Base-by-base conservation (phyloP, 64 coral and sea anemone genomes). In the Orbicella faveolata region DNA sequence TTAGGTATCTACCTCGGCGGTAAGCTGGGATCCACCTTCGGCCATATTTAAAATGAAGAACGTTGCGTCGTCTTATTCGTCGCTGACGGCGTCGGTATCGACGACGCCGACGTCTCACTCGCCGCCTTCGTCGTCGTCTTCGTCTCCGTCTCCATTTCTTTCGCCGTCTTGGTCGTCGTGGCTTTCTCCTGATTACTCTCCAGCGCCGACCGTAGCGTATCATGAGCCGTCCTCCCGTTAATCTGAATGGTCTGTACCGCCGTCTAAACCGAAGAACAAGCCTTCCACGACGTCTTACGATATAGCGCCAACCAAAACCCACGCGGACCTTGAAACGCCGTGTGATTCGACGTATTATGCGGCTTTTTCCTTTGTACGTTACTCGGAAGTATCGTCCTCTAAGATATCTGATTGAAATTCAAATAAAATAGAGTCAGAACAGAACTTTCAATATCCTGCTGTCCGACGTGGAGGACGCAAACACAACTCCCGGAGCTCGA, bases 11-110 rank as follows among this genome's bases (percentile, higher is more conserved):
- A 25, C 62, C 62, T 44, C 82, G 21, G 19, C 82, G 82, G 61
- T 52, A 85, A 13, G 72, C 82, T 17, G 17, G 4, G 13, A 53
- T 70, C 82, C 82, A 85, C 15, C 25, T 70, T 53, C 10, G 30
- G 19, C 65, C 36, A 72, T 85, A 73, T 34, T 17, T 20, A 39
- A 85, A 85, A 72, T 23, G 63, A 72, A 85, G 65, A 72, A 85
- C 21, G 35, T 85, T 85, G 9, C 36, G 63, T 36, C 36, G 64
- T 23, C 64, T 67, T 44, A 41, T 68, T 26, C 82, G 63, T 17
- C 82, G 35, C 7, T 20, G 16, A n/a, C 82, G 82, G 52, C 82
- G 67, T 85, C 82, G 64, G 23, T 85, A 72, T 52, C 82, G 70
- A 51, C 82, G 82, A 52, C 82, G 82, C 48, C 65, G 65, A 37